Evolutionary conservation across 2,888 invertebrate genomes (phyloP), one percentile per base, ranked within the genome.

Genomic region (Leptopilina myrica): DNA sequence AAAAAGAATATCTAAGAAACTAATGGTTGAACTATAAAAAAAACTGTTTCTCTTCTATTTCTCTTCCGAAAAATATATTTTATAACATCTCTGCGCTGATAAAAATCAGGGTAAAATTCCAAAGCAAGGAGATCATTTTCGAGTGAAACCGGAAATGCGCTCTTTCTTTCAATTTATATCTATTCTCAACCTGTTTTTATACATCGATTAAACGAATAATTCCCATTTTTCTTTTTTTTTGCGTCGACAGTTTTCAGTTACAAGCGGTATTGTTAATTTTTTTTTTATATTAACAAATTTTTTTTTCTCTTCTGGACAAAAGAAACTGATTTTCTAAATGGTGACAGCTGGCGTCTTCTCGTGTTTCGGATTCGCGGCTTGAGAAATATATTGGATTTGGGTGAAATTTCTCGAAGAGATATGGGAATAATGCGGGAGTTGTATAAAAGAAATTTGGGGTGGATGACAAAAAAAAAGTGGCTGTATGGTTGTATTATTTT

Each of bases 91-190:
- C 46, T 33, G 33, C 43, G 33, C 56, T 56, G 73, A 73, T 73
- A 53, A 56, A 73, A 73, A 73, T 73, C 73, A 73, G 73, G 73
- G 56, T 73, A n/a, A 73, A 56, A 73, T 73, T 73, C 73, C 73
- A 56, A 53, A 33, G 73, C 73, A 73, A 56, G 53, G 5, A 73
- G 26, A 73, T 73, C 73, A 73, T 73, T 73, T 69, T 73, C 4
- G 33, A 73, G 73, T 73, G 73, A 73, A 73, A 73, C 73, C 73
- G 73, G 73, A 73, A 73, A 73, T 73, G 73, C 56, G 14, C n/a
- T 73, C 33, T 33, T 33, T 33, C 26, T 26, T 56, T 73, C 53
- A 56, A 73, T 73, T 33, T 73, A 73, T 73, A 56, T 56, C 33
- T 69, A 33, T 33, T 33, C 33, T 53, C 26, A 2, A 43, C 73